A percentile compares a stretch with the other conserved stretches of the same genome.
Conservation (phyloP, 2,888 invertebrate genomes). For the Trissolcus japonicus region DNA sequence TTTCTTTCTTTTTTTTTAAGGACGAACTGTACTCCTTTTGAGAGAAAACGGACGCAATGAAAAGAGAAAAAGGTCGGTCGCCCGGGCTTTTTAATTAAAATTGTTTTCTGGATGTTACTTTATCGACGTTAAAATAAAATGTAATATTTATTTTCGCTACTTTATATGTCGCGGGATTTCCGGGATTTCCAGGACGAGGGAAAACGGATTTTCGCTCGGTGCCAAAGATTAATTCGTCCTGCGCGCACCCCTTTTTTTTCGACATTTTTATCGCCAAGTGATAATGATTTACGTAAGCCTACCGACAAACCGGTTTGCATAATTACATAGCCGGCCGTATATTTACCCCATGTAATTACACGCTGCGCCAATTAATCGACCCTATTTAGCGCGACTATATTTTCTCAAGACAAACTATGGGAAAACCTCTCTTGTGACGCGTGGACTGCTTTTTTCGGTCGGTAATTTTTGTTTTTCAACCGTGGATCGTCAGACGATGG, state of each 20-base stretch:
- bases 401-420: not conserved
- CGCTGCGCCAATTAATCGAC: conserved; percentile 14
- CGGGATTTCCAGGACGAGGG: not conserved
- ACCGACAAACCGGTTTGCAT: conserved; percentile 12
- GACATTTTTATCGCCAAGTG: conserved; percentile 7
- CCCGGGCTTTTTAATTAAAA: conserved; percentile 37
- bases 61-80: conserved; percentile 6
- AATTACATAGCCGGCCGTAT: conserved; percentile 15
- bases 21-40: no score
- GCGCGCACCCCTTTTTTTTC: not conserved
- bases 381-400: conserved; percentile 3
- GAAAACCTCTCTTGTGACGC: no score
- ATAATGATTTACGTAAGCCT: conserved; percentile 1
- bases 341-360: conserved; percentile 14
- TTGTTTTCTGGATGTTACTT: conserved; percentile 21
- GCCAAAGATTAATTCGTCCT: not conserved
- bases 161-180: conserved; percentile 2
- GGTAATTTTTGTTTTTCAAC: no score
- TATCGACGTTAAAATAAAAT: conserved; percentile 31
- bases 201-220: conserved; percentile 6
- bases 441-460: no score
- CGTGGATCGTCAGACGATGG: no score
- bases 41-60: conserved; percentile 1
- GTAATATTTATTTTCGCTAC: conserved; percentile 19
- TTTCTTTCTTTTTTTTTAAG: no score